A percentile compares a stretch with the other conserved stretches of the same genome.
These are phyloP conservation scores for Strigamia transsilvanica DNA, from an alignment of 2,888 invertebrate species.

Conservation along the genomic window DNA sequence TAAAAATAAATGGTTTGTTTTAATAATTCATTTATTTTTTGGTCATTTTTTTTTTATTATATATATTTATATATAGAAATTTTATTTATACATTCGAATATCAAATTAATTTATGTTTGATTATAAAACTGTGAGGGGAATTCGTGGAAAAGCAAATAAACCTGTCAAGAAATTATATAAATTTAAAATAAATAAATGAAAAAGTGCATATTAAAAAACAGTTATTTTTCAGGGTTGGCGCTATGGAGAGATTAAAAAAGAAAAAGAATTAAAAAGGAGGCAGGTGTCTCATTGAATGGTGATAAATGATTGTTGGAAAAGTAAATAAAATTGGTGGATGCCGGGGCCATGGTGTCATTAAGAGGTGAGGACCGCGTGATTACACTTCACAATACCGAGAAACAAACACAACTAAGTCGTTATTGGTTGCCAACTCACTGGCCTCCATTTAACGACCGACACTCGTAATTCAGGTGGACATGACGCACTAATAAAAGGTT, in stretches of 20 bases:
- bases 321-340: constrained; percentile 31
- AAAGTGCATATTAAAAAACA: constrained; percentile 18
- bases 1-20: constrained; percentile 22
- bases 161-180: constrained; percentile 31
- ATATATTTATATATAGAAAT: too few relatives aligned
- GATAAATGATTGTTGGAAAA: constrained; percentile 32
- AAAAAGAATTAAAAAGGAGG: constrained; percentile 11
- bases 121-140: background rate
- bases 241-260: background rate
- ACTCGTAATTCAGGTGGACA: constrained; percentile 38
- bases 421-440: constrained; percentile 35
- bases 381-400: constrained; percentile 32
- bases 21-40: background rate
- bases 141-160: constrained; percentile 3
- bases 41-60: too few relatives aligned
- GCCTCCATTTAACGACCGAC: constrained; percentile 35
- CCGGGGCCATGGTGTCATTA: constrained; percentile 27
- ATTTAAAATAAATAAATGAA: background rate
- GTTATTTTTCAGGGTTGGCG: background rate
- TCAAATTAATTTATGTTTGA: background rate
- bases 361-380: constrained; percentile 38
- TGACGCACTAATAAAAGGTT: constrained; percentile 38
- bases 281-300: constrained; percentile 31
- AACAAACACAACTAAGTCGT: constrained; percentile 31
- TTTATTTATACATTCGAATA: background rate